Base-by-base conservation (phyloP, 2,797 vertebrate genomes). In the Molossus alvarezi region DNA sequence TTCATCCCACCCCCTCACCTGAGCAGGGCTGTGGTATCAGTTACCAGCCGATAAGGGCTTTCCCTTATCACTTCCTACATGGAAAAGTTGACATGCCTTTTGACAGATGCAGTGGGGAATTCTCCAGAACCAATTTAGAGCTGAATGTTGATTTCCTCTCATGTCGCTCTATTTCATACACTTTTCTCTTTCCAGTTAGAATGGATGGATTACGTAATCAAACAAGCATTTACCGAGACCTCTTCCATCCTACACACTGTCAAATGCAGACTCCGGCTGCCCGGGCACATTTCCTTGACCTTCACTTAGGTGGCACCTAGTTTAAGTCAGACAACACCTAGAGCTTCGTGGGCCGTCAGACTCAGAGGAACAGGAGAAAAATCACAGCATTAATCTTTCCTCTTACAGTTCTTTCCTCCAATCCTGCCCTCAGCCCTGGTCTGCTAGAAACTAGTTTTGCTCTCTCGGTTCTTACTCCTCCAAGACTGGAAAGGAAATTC, bases 211-310 rank as follows among this genome's bases (percentile, higher is more conserved):
- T 80, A 51, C 1, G 10, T 51, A 53, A 77, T 65, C 55, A 88
- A n/a, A 27, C 5, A 57, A 77, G 27, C 6, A 3, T 33, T 73
- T 86, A 21, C 29, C 1, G 33, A 88, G 17, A 13, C 0, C 8
- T 45, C 29, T 65, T 62, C 21, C 60, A 25, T 71, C 91, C 41
- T n/a, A 71, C 14, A 76, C 37, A 45, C 27, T 23, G 29, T 29
- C 33, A 14, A 17, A 14, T 11, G 21, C 10, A 45, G 82, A 33
- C 27, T 51, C 55, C 10, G 3, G 4, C 37, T 29, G n/a, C 60
- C n/a, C 6, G 1, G 18, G 21, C 27, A 4, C 1, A 0, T 45
- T 58, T 62, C 9, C 27, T 17, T 15, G 3, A 12, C 15, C 33
- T 41, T 65, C n/a, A 48, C 12, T 20, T 2, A 77, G 45, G 29